phyloP scores from a whole-genome alignment of 53 echinoderm and acorn worm species.

The Paracentrotus lividus region DNA sequence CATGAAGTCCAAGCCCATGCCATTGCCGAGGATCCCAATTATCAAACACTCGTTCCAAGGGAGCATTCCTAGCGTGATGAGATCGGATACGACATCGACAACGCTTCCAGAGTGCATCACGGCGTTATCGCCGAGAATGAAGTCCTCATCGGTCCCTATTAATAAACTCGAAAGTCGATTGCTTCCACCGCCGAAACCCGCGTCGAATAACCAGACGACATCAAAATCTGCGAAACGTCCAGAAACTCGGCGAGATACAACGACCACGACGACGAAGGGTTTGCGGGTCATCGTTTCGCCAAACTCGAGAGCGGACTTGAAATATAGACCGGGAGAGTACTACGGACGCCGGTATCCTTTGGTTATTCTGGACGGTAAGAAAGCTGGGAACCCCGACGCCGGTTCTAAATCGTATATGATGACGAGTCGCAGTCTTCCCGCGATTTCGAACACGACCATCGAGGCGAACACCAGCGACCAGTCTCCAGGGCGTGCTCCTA shows the following conservation, averaged over 20 bases:
- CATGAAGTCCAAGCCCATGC: conserved; percentile 56
- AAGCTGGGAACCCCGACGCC: conserved; percentile 26
- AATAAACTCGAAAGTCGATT: conserved; percentile 48
- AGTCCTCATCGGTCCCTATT: conserved; percentile 57
- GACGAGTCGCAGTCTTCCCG: conserved; percentile 59
- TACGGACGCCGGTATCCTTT: conserved; percentile 76
- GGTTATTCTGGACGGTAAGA: conserved; percentile 72
- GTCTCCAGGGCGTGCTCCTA: not conserved
- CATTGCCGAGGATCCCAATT: conserved; percentile 74
- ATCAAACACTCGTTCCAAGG: conserved; percentile 79
- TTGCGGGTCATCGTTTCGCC: conserved; percentile 74
- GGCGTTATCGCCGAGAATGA: conserved; percentile 54
- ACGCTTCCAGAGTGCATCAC: conserved; percentile 71
- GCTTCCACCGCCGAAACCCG: conserved; percentile 38
- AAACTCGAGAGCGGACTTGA: conserved; percentile 72
- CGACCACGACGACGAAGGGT: conserved; percentile 16
- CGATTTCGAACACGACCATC: conserved; percentile 13
- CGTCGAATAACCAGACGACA: conserved; percentile 18
- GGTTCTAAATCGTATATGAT: conserved; percentile 27
- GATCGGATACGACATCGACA: conserved; percentile 64
- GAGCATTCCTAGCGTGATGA: conserved; percentile 59
- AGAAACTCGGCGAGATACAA: not conserved
- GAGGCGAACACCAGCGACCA: conserved; percentile 6
- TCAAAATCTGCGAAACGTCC: conserved; percentile 3
- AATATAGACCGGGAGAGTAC: conserved; percentile 68